A percentile compares a stretch with the other conserved stretches of the same genome.
phyloP scores from a whole-genome alignment of 2,888 invertebrate species.

The Lepidocyrtinus sp. region DNA sequence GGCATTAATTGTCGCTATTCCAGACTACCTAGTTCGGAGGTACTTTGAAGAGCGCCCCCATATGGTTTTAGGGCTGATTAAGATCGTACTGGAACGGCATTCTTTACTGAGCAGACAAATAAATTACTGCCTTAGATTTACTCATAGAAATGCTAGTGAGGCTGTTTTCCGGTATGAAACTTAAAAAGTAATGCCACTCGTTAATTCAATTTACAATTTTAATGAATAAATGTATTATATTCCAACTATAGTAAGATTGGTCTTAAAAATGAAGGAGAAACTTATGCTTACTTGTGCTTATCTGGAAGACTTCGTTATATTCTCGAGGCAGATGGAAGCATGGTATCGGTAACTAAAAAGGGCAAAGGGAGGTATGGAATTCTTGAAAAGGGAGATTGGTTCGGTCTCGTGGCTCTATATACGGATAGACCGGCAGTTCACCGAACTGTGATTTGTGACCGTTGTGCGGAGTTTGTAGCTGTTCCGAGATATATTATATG shows the following conservation, averaged over 20 bases:
- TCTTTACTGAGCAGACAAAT: conserved; percentile 29
- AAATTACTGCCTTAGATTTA: conserved; percentile 16
- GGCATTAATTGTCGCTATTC: conserved; percentile 36
- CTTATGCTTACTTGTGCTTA: conserved; percentile 33
- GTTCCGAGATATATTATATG: conserved; percentile 31
- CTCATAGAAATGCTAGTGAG: conserved; percentile 26
- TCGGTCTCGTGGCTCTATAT: conserved; percentile 39
- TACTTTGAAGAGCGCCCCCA: conserved; percentile 24
- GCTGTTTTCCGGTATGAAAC: conserved; percentile 42
- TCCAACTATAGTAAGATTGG: too few relatives aligned
- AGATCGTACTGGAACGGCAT: background rate
- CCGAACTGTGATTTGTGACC: conserved; percentile 45
- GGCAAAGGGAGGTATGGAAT: conserved; percentile 35
- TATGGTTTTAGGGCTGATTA: background rate
- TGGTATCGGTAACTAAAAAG: background rate
- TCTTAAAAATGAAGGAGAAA: too few relatives aligned
- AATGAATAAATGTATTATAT: too few relatives aligned
- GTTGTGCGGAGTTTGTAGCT: conserved; percentile 14
- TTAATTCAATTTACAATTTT: too few relatives aligned
- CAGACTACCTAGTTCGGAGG: conserved; percentile 23
- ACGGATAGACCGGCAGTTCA: conserved; percentile 5
- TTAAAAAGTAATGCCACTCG: too few relatives aligned
- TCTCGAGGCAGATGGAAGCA: background rate
- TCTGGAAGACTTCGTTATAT: conserved; percentile 39
- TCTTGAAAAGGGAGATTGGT: conserved; percentile 45